Conservation (phyloP, 2,888 invertebrate genomes). For the Nomada goodeniana region DNA sequence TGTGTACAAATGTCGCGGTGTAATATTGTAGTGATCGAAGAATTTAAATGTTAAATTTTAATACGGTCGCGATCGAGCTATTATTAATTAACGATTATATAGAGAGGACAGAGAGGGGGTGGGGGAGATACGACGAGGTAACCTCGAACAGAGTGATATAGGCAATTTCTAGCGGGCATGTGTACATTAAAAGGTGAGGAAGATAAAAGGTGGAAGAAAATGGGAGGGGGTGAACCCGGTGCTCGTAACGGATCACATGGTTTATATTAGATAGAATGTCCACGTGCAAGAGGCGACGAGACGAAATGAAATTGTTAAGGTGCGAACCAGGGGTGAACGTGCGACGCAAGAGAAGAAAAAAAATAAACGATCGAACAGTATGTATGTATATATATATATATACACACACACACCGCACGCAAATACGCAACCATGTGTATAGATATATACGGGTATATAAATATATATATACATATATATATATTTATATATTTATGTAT, state of each 20-base stretch:
- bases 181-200: constrained; percentile 82
- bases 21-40: constrained; percentile 84
- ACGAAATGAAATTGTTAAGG: constrained; percentile 21
- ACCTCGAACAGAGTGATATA: constrained; percentile 79
- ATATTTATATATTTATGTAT: constrained; percentile 66
- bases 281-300: constrained; percentile 53
- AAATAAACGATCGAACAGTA: constrained; percentile 28
- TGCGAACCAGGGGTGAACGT: background rate
- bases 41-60: constrained; percentile 85
- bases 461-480: constrained; percentile 59
- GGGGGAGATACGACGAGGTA: constrained; percentile 19
- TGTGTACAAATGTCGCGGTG: constrained; percentile 86
- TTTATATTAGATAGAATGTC: constrained; percentile 51
- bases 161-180: constrained; percentile 83
- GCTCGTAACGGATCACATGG: constrained; percentile 71
- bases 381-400: constrained; percentile 32
- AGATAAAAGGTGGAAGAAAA: background rate
- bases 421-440: constrained; percentile 48
- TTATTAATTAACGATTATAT: constrained; percentile 70
- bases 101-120: constrained; percentile 19
- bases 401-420: constrained; percentile 21
- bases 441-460: constrained; percentile 69
- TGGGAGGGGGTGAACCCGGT: constrained; percentile 66
- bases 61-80: constrained; percentile 84
- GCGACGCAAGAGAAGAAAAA: background rate